Evolutionary conservation across 37 sponge, comb jelly and placozoan genomes (phyloP).

Genomic region (Aplysina aerophoba): DNA sequence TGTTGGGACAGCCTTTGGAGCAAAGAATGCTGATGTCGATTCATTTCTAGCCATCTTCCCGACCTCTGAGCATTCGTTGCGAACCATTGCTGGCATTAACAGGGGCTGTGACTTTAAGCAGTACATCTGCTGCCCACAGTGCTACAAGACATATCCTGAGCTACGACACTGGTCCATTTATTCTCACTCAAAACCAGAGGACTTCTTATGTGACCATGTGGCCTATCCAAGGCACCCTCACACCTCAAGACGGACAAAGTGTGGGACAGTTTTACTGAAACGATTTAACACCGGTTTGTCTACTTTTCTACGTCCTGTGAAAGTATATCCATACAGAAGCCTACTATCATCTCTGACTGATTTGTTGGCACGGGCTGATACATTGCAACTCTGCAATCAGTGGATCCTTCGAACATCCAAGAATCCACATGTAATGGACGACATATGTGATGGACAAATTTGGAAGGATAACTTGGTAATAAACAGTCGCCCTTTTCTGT

Average conservation of each 20-base stretch:
- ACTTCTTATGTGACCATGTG: conserved; percentile 6
- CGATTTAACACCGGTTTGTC: background rate
- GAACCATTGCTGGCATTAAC: background rate
- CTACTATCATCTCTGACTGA: conserved; percentile 27
- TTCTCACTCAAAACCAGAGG: background rate
- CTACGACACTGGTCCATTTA: background rate
- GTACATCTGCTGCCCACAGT: conserved; percentile 49
- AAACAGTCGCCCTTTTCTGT: conserved; percentile 1
- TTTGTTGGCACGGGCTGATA: conserved; percentile 6
- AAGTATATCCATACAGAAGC: conserved; percentile 26
- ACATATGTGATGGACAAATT: conserved; percentile 52
- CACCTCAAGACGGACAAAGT: background rate
- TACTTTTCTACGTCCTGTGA: conserved; percentile 21
- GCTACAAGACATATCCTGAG: conserved; percentile 31
- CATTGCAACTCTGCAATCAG: conserved; percentile 43
- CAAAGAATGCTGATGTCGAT: background rate
- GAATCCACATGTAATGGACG: conserved; percentile 5
- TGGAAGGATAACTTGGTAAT: conserved; percentile 34
- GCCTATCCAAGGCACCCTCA: conserved; percentile 45
- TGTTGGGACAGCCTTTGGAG: background rate
- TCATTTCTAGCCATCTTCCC: background rate
- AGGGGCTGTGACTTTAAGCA: background rate
- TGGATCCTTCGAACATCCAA: conserved; percentile 14
- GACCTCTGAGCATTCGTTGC: background rate
- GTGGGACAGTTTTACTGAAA: background rate